A percentile compares a stretch with the other conserved stretches of the same genome.
Conservation (phyloP, 2,113 vertebrate species). For the Dicaeum eximium region DNA sequence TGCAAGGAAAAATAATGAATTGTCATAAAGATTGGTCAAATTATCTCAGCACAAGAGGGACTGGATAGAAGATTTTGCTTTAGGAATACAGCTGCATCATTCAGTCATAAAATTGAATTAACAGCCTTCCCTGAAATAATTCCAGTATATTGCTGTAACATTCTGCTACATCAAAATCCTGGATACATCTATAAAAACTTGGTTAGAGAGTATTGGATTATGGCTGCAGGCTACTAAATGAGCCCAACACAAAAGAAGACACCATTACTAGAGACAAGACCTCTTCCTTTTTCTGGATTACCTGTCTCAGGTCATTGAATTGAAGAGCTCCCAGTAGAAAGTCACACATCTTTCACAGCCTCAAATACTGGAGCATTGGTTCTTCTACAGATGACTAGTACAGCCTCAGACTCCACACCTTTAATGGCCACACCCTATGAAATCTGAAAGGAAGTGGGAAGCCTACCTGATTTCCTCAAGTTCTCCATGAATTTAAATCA, state of each 20-base stretch:
- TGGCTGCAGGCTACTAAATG: background rate
- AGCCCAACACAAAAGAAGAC: background rate
- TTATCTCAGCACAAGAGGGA: background rate
- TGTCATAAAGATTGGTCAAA: background rate
- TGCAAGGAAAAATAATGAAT: background rate
- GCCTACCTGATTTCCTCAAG: background rate
- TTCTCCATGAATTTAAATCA: background rate
- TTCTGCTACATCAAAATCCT: background rate
- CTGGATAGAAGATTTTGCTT: background rate
- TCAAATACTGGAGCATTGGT: background rate
- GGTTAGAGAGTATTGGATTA: background rate
- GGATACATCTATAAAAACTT: background rate
- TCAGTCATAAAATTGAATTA: background rate
- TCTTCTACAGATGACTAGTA: background rate
- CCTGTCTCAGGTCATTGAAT: background rate
- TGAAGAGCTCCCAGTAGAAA: background rate
- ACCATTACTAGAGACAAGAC: background rate
- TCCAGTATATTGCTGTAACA: background rate
- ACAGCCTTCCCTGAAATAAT: background rate
- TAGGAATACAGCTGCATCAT: background rate
- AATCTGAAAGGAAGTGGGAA: background rate
- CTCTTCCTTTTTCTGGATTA: background rate
- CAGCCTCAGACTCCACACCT: background rate
- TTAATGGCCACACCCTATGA: background rate
- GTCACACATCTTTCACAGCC: background rate